Conservation (phyloP, 2,113 vertebrate species). For the Empidonax alnorum region DNA sequence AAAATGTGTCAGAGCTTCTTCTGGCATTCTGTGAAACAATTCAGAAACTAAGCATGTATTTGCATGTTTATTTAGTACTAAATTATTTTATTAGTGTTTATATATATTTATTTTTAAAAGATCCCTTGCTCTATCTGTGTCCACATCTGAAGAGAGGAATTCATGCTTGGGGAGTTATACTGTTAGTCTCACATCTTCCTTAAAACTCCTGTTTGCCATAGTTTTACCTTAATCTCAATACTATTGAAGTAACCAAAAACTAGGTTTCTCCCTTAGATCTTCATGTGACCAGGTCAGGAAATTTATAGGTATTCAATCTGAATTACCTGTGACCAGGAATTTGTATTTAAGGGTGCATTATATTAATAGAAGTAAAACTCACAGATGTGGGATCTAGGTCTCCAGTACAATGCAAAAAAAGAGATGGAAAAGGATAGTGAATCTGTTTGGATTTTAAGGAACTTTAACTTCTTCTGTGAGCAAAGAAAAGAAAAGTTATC, state of each 20-base stretch:
- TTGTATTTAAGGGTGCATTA: not conserved
- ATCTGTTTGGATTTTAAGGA: not conserved
- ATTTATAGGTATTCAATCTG: not conserved
- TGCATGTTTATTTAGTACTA: not conserved
- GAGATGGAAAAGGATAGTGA: not conserved
- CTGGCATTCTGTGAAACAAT: not conserved
- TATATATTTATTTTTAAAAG: not conserved
- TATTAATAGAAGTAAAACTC: not conserved
- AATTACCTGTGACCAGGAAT: not conserved
- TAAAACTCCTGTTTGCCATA: not conserved
- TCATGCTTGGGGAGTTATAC: not conserved
- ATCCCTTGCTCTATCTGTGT: not conserved
- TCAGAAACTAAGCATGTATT: not conserved
- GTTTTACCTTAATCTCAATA: not conserved
- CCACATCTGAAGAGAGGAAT: not conserved
- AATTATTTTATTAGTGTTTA: not conserved
- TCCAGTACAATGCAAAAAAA: not conserved
- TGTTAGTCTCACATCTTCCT: not conserved
- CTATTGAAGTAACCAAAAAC: not conserved
- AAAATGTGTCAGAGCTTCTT: not conserved
- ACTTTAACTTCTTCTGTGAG: not conserved
- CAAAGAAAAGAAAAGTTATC: not conserved
- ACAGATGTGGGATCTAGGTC: not conserved
- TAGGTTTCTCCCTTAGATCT: not conserved
- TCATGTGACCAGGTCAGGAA: not conserved